Evolutionary conservation across 2,888 invertebrate genomes (phyloP), one percentile per base, ranked within the genome.

Genomic region (Dascillus cervinus): DNA sequence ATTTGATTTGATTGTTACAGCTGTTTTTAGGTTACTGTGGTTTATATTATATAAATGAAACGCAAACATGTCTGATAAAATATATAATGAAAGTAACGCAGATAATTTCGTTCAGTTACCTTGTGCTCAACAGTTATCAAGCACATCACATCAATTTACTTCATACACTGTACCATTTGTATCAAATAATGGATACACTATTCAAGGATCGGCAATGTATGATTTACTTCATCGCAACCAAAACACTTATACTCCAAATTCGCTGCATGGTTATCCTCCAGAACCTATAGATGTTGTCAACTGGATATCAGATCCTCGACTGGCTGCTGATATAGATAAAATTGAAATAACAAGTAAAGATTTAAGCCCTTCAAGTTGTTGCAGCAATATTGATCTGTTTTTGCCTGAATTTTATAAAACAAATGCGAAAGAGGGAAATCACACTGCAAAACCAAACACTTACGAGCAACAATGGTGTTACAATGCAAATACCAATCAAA

Each of bases 341-440:
- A 52, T 57, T 27, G 60, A 61, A 35, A 53, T 59, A 12, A 48
- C 47, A 3, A 55, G 50, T 37, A 62, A 61, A 44, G 58, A 61
- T 44, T 43, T 59, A 26, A 62, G 60, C 34, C 60, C 61, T 2
- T 52, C 49, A 3, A 60, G 55, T 43, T 58, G 53, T 29, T 58
- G 56, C 32, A 60, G 54, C 34, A 57, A 48, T 31, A 23, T 53
- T 21, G 58, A 59, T 34, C 38, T 50, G 11, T 31, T 57, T 11
- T 32, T 55, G 20, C 52, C 55, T 1, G 57, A 59, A 27, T 43
- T 52, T 22, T 55, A 52, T 37, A 60, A 58, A 41, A 38, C 23
- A n/a, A n/a, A 39, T 3, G 41, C 30, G 13, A 53, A 52, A 36
- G 49, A 53, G 24, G 23, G 30, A 13, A 44, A 47, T 29, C 49